Base-by-base conservation (phyloP, 2,888 invertebrate genomes). In the Napeogenes sylphis region DNA sequence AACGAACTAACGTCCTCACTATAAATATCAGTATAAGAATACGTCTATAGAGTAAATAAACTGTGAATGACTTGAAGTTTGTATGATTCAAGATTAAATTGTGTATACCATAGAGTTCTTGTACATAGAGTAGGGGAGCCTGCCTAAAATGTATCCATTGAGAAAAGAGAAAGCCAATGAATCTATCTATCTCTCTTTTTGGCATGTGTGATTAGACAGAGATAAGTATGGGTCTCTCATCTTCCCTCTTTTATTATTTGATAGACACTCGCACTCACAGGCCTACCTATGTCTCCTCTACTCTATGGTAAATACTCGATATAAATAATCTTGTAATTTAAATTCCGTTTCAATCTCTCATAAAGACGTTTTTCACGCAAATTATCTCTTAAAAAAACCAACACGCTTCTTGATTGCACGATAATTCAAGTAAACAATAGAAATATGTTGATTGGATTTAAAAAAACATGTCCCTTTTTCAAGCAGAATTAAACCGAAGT, bases 401-500 rank as follows among this genome's bases (percentile, higher is more conserved):
- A 61, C 68, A 65, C 68, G 68, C 66, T 42, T 10, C 38, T 46
- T 61, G 68, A 68, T 68, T 64, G 66, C 54, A 56, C 58, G 68
- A 68, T 68, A 68, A 59, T 30, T 63, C 54, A 46, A 58, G 62
- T 58, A 66, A 65, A 68, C 68, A 68, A 68, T 63, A 66, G 62
- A 60, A 68, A 63, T 59, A 65, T 63, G 56, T 60, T 61, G 62
- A 67, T 56, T 61, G 55, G 64, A 60, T 64, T 61, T 10, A 21
- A 51, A 4, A 8, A 8, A 3, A 47, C 14, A 47, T 14, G 47
- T 47, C n/a, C n/a, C 4, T 13, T 47, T 21, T 47, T 47, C 60
- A 21, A 21, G 21, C 21, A 21, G 45, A 56, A 56, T 57, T 63
- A 63, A 59, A 54, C 63, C 42, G 45, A 56, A 56, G 32, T 46